These are phyloP conservation scores for Trichonephila clavipes DNA, from an alignment of 1,140 invertebrate species.

Conservation along the genomic window DNA sequence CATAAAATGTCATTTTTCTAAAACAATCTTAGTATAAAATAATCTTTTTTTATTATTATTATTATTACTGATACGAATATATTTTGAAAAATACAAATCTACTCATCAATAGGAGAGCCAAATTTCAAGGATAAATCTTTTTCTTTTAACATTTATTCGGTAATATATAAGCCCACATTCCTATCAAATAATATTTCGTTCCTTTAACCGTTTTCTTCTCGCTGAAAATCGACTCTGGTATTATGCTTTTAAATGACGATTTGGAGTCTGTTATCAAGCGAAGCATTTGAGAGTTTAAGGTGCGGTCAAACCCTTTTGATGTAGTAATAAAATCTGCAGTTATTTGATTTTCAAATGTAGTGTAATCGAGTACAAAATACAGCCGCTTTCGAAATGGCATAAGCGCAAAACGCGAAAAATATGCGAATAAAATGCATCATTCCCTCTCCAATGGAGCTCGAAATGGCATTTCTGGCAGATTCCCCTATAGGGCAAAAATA, in stretches of 20 bases:
- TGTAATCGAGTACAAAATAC: conserved; percentile 24
- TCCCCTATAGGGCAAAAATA: conserved; percentile 35
- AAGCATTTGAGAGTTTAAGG: conserved; percentile 46
- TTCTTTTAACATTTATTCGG: neutral
- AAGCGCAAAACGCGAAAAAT: conserved; percentile 51
- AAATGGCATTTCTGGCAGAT: conserved; percentile 25
- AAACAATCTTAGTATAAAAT: no score
- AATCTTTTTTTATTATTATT: no score
- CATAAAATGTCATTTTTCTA: no score
- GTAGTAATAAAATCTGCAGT: conserved; percentile 50
- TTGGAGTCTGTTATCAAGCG: conserved; percentile 24
- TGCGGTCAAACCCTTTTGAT: conserved; percentile 59
- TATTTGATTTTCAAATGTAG: conserved; percentile 65
- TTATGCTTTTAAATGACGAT: conserved; percentile 24
- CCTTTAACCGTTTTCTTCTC: neutral
- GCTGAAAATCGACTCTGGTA: neutral
- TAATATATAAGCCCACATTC: neutral
- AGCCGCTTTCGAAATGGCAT: neutral
- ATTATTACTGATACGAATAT: no score
- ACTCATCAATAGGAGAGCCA: no score
- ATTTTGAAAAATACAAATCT: no score
- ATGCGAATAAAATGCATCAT: conserved; percentile 42
- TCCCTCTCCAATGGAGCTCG: conserved; percentile 30
- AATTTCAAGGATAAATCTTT: neutral
- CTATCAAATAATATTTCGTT: neutral